A percentile compares a stretch with the other conserved stretches of the same genome.
Conservation (phyloP, 2,113 vertebrate species). For the Jaculus jaculus region DNA sequence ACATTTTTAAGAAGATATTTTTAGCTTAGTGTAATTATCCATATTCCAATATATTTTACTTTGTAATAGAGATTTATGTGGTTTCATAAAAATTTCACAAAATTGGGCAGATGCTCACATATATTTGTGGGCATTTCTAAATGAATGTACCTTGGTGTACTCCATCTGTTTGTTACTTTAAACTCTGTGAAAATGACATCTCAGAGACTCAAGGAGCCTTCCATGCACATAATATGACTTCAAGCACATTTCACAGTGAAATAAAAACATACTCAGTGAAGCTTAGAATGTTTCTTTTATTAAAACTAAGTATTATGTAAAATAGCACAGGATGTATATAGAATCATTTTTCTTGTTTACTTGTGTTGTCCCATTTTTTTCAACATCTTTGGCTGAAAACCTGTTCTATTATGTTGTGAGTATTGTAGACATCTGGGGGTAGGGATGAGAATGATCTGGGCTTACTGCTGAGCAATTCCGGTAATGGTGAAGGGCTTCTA, state of each 20-base stretch:
- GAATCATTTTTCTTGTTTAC: conserved; percentile 61
- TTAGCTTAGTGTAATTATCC: conserved; percentile 19
- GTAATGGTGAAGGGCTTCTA: conserved; percentile 75
- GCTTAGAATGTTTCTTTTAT: conserved; percentile 58
- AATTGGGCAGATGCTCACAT: conserved; percentile 52
- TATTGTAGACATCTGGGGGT: conserved; percentile 65
- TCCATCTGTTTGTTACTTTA: conserved; percentile 64
- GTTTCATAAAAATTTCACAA: conserved; percentile 44
- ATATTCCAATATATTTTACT: conserved; percentile 39
- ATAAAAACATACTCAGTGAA: not conserved
- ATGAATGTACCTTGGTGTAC: conserved; percentile 62
- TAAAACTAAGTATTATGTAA: conserved; percentile 54
- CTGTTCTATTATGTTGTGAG: conserved; percentile 79
- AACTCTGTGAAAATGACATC: conserved; percentile 56
- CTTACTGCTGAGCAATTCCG: conserved; percentile 73
- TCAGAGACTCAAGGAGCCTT: conserved; percentile 20
- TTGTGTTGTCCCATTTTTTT: conserved; percentile 33
- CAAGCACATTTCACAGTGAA: conserved; percentile 1
- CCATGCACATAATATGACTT: not conserved
- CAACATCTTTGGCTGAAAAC: conserved; percentile 68
- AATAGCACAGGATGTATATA: conserved; percentile 19
- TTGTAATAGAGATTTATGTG: conserved; percentile 7
- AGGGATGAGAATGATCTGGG: conserved; percentile 58
- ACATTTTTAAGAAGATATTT: not conserved
- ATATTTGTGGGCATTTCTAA: conserved; percentile 52